Evolutionary conservation across 1,140 invertebrate species (phyloP).

Genomic region (Dendrolimus kikuchii): DNA sequence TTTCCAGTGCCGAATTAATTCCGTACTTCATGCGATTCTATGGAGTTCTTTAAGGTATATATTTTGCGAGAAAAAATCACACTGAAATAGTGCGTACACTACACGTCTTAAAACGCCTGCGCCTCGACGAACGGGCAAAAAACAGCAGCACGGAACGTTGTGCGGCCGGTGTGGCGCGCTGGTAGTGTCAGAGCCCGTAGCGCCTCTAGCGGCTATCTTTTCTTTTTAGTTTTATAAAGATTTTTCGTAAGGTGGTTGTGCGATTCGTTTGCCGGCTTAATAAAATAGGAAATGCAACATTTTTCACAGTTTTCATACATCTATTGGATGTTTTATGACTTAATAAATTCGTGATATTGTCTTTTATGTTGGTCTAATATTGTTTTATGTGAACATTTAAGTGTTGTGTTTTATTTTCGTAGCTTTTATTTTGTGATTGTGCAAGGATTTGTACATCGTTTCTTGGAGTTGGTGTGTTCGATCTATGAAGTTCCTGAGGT

Average conservation of each 20-base stretch:
- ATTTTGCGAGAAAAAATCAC: no score
- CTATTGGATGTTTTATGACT: slow-evolving; percentile 54
- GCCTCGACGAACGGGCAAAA: no score
- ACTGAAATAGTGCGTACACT: no score
- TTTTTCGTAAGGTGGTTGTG: slow-evolving; percentile 48
- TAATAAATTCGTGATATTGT: slow-evolving; percentile 45
- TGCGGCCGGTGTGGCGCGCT: no score
- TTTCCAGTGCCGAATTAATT: no score
- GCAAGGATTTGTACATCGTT: slow-evolving; percentile 52
- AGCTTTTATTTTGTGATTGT: slow-evolving; percentile 55
- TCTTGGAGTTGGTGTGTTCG: slow-evolving; percentile 28
- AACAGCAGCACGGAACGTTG: no score
- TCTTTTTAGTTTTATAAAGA: slow-evolving; percentile 60
- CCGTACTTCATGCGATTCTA: no score
- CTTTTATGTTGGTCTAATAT: slow-evolving; percentile 25
- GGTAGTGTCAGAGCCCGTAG: no score
- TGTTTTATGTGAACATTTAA: slow-evolving; percentile 32
- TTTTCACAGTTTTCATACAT: slow-evolving; percentile 45
- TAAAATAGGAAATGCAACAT: slow-evolving; percentile 47
- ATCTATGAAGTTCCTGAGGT: slow-evolving; percentile 23
- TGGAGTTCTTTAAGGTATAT: no score
- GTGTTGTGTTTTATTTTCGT: slow-evolving; percentile 49
- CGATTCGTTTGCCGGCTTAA: slow-evolving; percentile 33
- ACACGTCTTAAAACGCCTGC: no score
- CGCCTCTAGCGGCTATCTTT: slow-evolving; percentile 6